Evolutionary conservation across 2,888 invertebrate species (phyloP).

Genomic region (Leptothorax acervorum): DNA sequence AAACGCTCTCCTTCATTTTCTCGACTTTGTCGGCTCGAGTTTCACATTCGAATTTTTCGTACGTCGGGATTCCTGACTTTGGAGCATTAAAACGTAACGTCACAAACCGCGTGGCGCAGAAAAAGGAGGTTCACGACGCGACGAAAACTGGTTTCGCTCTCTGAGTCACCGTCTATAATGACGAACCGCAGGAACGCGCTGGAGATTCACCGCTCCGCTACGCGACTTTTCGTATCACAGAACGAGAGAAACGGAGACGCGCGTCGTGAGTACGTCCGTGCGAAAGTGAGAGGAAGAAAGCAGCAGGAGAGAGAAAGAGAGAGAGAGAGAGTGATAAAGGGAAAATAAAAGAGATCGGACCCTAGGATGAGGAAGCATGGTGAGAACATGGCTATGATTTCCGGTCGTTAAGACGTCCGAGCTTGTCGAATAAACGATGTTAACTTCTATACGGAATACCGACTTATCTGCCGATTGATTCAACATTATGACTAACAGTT

Average conservation of each 20-base stretch:
- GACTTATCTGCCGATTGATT: conserved; percentile 34
- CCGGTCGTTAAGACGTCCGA: conserved; percentile 71
- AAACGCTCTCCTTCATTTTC: background rate
- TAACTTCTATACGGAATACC: conserved; percentile 1
- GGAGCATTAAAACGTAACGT: conserved; percentile 67
- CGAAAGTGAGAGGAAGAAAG: conserved; percentile 29
- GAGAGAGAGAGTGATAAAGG: background rate
- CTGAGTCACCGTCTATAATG: conserved; percentile 84
- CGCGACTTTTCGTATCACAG: conserved; percentile 72
- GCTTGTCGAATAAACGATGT: conserved; percentile 49
- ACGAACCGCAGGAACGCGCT: conserved; percentile 76
- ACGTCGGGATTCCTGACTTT: conserved; percentile 31
- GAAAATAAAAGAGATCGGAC: conserved; percentile 19
- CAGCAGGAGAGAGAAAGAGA: conserved; percentile 35
- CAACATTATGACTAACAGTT: background rate
- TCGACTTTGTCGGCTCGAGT: conserved; percentile 5
- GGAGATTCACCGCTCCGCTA: conserved; percentile 69
- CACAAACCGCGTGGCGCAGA: conserved; percentile 77
- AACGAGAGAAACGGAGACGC: conserved; percentile 22
- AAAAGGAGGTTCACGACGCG: conserved; percentile 71
- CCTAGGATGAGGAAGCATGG: conserved; percentile 60
- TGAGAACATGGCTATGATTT: conserved; percentile 73
- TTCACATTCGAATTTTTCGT: conserved; percentile 35
- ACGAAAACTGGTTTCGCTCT: conserved; percentile 83
- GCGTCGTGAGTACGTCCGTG: background rate